Conservation (phyloP, 2,888 invertebrate genomes). For the Tetragonula carbonaria region DNA sequence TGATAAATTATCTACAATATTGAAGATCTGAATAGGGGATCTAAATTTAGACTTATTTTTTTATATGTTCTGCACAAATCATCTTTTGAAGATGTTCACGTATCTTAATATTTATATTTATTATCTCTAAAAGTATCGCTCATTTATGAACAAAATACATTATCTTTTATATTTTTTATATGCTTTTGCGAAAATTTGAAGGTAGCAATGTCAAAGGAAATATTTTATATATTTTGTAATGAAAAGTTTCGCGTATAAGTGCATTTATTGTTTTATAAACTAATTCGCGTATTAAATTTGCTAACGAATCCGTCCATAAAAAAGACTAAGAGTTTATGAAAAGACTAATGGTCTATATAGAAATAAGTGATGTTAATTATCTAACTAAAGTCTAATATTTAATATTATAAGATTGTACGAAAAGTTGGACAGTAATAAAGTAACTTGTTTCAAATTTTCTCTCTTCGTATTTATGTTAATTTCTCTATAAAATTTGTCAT, state of each 20-base stretch:
- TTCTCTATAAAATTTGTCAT: not conserved
- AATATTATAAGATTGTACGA: conserved; percentile 40
- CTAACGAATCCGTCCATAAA: conserved; percentile 73
- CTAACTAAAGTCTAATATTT: conserved; percentile 49
- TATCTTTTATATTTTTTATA: not conserved
- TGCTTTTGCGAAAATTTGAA: not conserved
- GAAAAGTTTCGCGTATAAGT: conserved; percentile 17
- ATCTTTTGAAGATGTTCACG: conserved; percentile 17
- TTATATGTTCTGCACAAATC: conserved; percentile 8
- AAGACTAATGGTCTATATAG: conserved; percentile 70
- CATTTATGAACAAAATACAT: conserved; percentile 3
- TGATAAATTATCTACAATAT: conserved; percentile 39
- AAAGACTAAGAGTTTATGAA: conserved; percentile 52
- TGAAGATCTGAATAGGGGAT: conserved; percentile 27
- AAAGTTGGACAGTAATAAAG: conserved; percentile 55
- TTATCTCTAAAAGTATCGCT: conserved; percentile 21
- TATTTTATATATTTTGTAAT: conserved; percentile 30
- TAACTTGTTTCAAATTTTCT: conserved; percentile 32
- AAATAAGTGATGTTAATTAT: conserved; percentile 65
- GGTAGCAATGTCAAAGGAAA: not conserved
- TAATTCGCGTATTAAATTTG: conserved; percentile 24
- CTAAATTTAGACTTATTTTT: conserved; percentile 23
- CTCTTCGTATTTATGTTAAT: not conserved
- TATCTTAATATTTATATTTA: conserved; percentile 52
- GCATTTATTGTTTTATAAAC: conserved; percentile 46